Conservation (phyloP, 2,797 vertebrate species). For the Thamnophis elegans region DNA sequence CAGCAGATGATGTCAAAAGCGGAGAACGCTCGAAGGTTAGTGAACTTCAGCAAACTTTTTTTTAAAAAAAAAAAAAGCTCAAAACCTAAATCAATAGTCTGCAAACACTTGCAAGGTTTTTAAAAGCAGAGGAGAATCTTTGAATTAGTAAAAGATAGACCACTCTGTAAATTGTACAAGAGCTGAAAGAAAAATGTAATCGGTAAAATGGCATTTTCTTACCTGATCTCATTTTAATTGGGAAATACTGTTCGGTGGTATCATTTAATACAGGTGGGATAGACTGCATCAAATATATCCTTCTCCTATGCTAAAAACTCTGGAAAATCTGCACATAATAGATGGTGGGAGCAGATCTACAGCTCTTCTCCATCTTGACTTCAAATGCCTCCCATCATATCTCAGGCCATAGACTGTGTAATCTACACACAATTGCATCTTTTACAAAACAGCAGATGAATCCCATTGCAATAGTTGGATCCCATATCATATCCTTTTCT, state of each 20-base stretch:
- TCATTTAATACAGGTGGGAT: neutral
- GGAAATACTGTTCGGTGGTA: neutral
- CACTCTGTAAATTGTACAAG: neutral
- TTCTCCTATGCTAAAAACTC: neutral
- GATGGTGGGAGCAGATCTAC: neutral
- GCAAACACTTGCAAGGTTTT: neutral
- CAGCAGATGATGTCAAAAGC: constrained; percentile 52
- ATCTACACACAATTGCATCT: neutral
- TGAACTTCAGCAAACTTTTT: neutral
- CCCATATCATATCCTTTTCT: neutral
- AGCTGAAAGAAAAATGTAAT: neutral
- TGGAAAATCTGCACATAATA: neutral
- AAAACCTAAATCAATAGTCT: neutral
- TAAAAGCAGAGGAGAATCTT: neutral
- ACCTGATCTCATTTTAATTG: neutral
- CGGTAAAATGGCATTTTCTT: neutral
- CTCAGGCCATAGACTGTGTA: neutral
- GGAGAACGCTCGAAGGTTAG: constrained; percentile 57
- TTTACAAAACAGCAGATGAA: neutral
- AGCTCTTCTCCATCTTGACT: neutral
- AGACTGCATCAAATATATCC: neutral
- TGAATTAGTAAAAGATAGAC: neutral
- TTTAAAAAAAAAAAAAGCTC: neutral
- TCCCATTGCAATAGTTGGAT: neutral
- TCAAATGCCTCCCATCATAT: neutral